A percentile compares a stretch with the other conserved stretches of the same genome.
Conservation (phyloP, 2,888 invertebrate species). For the Ametastegia equiseti region DNA sequence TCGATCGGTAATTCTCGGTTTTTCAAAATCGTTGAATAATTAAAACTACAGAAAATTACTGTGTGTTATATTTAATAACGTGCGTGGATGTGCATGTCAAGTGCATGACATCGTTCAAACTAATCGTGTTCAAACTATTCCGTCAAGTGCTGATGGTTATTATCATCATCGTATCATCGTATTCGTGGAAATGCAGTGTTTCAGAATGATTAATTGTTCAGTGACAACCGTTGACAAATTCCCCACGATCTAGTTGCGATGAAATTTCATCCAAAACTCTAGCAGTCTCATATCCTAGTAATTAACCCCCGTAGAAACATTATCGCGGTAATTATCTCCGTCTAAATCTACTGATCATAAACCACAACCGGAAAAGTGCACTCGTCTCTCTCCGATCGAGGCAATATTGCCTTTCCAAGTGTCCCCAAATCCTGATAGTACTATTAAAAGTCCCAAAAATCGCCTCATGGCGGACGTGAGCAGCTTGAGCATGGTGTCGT, state of each 20-base stretch:
- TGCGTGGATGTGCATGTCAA: no score
- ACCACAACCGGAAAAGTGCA: neutral
- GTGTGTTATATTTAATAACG: no score
- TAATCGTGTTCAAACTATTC: no score
- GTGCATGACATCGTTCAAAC: no score
- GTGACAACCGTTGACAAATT: neutral
- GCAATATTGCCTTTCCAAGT: neutral
- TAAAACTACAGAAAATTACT: no score
- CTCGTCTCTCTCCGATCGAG: neutral
- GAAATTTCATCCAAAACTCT: neutral
- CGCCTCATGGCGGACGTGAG: constrained; percentile 61
- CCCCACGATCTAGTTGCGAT: neutral
- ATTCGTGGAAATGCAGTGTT: neutral
- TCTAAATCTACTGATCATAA: no score
- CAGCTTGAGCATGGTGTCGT: constrained; percentile 82
- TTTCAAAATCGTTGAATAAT: no score
- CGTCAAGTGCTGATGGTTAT: neutral
- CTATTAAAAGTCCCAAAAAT: no score
- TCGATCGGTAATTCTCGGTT: no score
- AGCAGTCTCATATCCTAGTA: neutral
- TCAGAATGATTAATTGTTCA: neutral
- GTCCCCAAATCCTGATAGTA: neutral
- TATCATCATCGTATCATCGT: no score
- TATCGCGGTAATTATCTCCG: neutral
- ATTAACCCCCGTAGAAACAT: neutral